These are phyloP conservation scores for Ictalurus furcatus DNA, from an alignment of 2,113 vertebrate species.

Conservation along the genomic window DNA sequence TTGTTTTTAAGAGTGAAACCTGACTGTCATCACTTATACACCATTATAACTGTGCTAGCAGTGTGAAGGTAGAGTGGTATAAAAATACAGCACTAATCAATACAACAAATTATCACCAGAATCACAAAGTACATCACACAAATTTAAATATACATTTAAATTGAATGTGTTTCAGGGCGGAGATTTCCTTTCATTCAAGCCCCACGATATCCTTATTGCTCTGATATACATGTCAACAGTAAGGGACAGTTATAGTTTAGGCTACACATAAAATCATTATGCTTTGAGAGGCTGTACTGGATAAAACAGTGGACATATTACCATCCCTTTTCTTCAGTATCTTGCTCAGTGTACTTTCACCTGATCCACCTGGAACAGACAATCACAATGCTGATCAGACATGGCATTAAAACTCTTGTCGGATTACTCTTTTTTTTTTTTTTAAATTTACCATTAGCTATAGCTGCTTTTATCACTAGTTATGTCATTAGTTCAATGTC, in stretches of 20 bases:
- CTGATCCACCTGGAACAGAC: conserved; percentile 65
- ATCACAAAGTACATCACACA: neutral
- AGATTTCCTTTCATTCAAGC: neutral
- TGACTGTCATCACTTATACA: neutral
- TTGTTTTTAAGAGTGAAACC: neutral
- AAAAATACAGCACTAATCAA: neutral
- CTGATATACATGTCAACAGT: conserved; percentile 23
- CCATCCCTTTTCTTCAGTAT: conserved; percentile 77
- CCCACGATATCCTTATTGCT: conserved; percentile 11
- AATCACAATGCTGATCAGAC: conserved; percentile 6
- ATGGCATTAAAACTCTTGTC: neutral
- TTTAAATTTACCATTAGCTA: neutral
- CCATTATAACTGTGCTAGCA: too few species aligned
- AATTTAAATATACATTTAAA: neutral
- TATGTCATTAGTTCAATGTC: too few species aligned
- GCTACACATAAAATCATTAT: neutral
- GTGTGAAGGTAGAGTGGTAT: too few species aligned
- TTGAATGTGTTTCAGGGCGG: neutral
- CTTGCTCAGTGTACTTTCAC: conserved; percentile 74
- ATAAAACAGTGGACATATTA: conserved; percentile 49
- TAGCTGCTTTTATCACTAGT: neutral
- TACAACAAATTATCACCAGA: neutral
- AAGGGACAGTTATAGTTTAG: neutral
- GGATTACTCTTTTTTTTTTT: too few species aligned
- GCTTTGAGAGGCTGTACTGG: neutral